Evolutionary conservation across 1,140 invertebrate species (phyloP), one percentile per base, ranked within the genome.

Genomic region (Cydia splendana): DNA sequence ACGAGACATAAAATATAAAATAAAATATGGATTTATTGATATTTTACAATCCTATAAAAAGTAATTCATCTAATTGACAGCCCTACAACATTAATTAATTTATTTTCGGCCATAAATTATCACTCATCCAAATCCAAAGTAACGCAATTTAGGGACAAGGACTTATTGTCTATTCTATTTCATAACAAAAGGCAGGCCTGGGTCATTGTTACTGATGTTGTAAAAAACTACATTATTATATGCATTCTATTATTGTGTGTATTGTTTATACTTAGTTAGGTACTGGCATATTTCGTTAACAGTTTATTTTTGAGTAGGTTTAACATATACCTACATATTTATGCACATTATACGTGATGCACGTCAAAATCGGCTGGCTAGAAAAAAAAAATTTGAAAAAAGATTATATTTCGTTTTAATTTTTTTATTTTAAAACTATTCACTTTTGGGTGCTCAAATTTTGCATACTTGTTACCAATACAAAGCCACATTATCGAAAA

Each of bases 71-170:
- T 24, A 62, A 62, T 62, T 24, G 20, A 62, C 20, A 62, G n/a
- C 57, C 2, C 57, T 24, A 62, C 18, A 62, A 62, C 6, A 62
- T 38, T 71, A 38, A 71, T 71, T 71, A 71, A 71, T 71, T 71
- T 71, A 38, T 45, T 18, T 34, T 71, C 30, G 67, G 20, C 10
- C 67, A 45, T 71, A 71, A 71, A 71, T 71, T 71, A 71, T 20
- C n/a, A 71, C 13, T 34, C 67, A 18, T 42, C 34, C 67, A n/a
- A 34, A 71, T 24, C 38, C 34, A 18, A 15, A 71, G 67, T 18
- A 71, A 71, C n/a, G 34, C 67, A 38, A 71, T 71, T 71, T 18
- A 71, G 12, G 67, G 67, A 71, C 65, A 67, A 34, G 65, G 65
- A 38, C 67, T 38, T 71, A 38, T 71, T 71, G 67, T 71, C 28